These are phyloP conservation scores for Amblyjoppa fuscipennis DNA, from an alignment of 2,888 invertebrate genomes.

Conservation along the genomic window DNA sequence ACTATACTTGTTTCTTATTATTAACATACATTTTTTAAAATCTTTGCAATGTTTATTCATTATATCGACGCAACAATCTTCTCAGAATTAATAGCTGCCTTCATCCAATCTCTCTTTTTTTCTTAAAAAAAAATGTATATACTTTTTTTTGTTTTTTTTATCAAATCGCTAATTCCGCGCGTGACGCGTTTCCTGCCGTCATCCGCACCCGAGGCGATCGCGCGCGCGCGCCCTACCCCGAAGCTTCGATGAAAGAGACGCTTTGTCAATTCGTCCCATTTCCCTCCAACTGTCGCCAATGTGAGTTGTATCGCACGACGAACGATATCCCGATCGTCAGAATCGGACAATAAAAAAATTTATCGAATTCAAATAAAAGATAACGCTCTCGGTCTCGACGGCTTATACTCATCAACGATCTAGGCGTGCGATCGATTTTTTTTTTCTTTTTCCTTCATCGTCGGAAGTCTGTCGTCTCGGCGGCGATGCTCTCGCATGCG, in stretches of 20 bases:
- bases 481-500: neutral
- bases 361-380: conserved; percentile 64
- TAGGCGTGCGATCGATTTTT: neutral
- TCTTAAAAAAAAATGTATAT: neutral
- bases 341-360: conserved; percentile 58
- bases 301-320: neutral
- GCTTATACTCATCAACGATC: conserved; percentile 16
- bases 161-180: conserved; percentile 2
- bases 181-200: conserved; percentile 5
- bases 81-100: neutral
- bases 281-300: neutral
- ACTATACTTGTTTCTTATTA: neutral
- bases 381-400: conserved; percentile 31
- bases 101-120: neutral
- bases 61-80: neutral
- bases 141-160: neutral
- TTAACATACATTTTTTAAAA: neutral
- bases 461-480: neutral
- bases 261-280: conserved; percentile 24
- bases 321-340: conserved; percentile 30
- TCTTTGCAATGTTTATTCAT: neutral
- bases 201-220: neutral
- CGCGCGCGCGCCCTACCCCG: neutral
- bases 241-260: conserved; percentile 28
- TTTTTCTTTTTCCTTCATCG: neutral